Evolutionary conservation across 2,888 invertebrate species (phyloP).

Genomic region (Agrotis segetum): DNA sequence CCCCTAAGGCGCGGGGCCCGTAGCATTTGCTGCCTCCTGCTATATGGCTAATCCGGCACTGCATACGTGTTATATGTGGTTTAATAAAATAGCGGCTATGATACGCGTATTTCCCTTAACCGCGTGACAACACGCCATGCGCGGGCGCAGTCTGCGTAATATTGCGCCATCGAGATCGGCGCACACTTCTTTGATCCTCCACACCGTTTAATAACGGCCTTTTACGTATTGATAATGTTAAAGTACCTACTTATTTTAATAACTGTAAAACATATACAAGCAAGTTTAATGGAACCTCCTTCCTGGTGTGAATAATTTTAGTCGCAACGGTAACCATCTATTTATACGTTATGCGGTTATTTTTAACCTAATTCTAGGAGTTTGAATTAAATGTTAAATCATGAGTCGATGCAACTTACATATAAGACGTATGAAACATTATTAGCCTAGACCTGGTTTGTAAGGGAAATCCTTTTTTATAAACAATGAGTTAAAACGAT

Average conservation of each 20-base stretch:
- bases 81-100: not conserved
- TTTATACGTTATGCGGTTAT: conserved; percentile 11
- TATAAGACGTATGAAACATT: conserved; percentile 19
- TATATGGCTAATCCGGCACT: too few species aligned
- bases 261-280: conserved; percentile 37
- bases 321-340: conserved; percentile 21
- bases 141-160: conserved; percentile 40
- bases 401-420: not conserved
- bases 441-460: conserved; percentile 7
- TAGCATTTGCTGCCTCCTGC: too few species aligned
- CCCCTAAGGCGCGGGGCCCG: too few species aligned
- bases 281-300: conserved; percentile 14
- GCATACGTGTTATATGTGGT: conserved; percentile 8
- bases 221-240: conserved; percentile 45
- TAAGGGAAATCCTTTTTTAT: conserved; percentile 20
- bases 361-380: conserved; percentile 11
- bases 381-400: conserved; percentile 1
- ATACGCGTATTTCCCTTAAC: conserved; percentile 56
- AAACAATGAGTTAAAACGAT: not conserved
- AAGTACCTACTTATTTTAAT: conserved; percentile 25
- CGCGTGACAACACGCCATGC: conserved; percentile 39
- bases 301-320: conserved; percentile 39
- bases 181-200: conserved; percentile 48
- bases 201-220: conserved; percentile 46
- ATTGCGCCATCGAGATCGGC: conserved; percentile 41